These are phyloP conservation scores for Palloptera scutellata DNA, from an alignment of 2,888 invertebrate genomes.

Conservation along the genomic window DNA sequence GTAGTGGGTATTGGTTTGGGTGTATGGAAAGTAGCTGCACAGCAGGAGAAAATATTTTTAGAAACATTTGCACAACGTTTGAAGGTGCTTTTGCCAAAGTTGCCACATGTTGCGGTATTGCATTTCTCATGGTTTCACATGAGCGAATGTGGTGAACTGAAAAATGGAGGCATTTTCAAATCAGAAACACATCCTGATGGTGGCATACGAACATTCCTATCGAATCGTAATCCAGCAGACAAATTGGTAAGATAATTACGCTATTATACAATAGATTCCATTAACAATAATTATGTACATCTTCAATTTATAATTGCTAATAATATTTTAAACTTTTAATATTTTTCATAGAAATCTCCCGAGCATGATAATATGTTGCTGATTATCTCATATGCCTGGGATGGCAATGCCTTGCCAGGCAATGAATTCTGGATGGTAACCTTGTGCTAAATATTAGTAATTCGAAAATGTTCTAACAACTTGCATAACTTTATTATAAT, in stretches of 20 bases:
- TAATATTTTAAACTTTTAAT: neutral
- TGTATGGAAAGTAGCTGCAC: slow-evolving; percentile 71
- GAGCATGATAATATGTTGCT: slow-evolving; percentile 65
- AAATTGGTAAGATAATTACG: slow-evolving; percentile 55
- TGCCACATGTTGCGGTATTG: slow-evolving; percentile 70
- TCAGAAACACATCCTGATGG: slow-evolving; percentile 54
- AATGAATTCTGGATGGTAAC: slow-evolving; percentile 75
- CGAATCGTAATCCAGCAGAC: slow-evolving; percentile 68
- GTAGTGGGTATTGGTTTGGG: slow-evolving; percentile 74
- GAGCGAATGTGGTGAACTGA: slow-evolving; percentile 64
- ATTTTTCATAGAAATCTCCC: slow-evolving; percentile 26
- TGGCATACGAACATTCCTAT: slow-evolving; percentile 67
- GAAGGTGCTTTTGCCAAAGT: slow-evolving; percentile 64
- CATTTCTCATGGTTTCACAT: slow-evolving; percentile 73
- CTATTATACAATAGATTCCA: neutral
- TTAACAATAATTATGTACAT: neutral
- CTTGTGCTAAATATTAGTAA: neutral
- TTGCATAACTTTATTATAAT: slow-evolving; percentile 9
- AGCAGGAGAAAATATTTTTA: slow-evolving; percentile 72
- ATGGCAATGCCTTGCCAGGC: slow-evolving; percentile 76
- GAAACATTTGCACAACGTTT: slow-evolving; percentile 72
- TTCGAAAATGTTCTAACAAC: neutral
- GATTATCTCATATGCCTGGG: slow-evolving; percentile 77
- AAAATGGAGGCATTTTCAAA: slow-evolving; percentile 62
- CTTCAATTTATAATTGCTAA: neutral